Percentiles rank a stretch among this genome's conserved stretches.
These are phyloP conservation scores for Cephus nigrinus DNA, from an alignment of 2,888 invertebrate genomes.

Conservation along the genomic window DNA sequence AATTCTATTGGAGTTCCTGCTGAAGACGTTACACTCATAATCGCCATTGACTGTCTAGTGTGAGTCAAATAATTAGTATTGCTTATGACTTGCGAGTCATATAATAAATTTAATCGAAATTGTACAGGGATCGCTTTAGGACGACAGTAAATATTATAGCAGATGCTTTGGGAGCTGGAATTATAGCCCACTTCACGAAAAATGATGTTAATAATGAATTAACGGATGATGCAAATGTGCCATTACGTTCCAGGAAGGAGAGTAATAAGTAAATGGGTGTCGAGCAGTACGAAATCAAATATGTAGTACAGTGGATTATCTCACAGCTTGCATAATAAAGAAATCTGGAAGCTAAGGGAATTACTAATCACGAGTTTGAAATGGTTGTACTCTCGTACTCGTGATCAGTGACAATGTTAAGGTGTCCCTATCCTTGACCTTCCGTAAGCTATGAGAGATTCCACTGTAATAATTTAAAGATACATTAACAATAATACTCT, in stretches of 20 bases:
- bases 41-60: conserved; percentile 94
- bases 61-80: conserved; percentile 68
- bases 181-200: conserved; percentile 43
- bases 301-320: background rate
- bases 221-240: background rate
- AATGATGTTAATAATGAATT: background rate
- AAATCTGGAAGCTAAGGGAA: too few relatives aligned
- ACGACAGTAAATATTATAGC: conserved; percentile 58
- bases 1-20: conserved; percentile 92
- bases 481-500: background rate
- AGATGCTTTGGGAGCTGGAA: conserved; percentile 56
- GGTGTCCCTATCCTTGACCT: too few relatives aligned
- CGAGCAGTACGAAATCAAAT: background rate
- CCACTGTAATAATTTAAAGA: background rate
- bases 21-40: conserved; percentile 89
- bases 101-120: conserved; percentile 3
- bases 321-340: too few relatives aligned
- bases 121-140: conserved; percentile 58
- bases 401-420: too few relatives aligned
- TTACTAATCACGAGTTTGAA: too few relatives aligned
- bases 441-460: too few relatives aligned
- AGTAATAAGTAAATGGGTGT: background rate
- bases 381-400: too few relatives aligned
- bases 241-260: background rate
- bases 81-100: background rate